Evolutionary conservation across 2,113 vertebrate species (phyloP).

Genomic region (Machaerirhynchus nigripectus): DNA sequence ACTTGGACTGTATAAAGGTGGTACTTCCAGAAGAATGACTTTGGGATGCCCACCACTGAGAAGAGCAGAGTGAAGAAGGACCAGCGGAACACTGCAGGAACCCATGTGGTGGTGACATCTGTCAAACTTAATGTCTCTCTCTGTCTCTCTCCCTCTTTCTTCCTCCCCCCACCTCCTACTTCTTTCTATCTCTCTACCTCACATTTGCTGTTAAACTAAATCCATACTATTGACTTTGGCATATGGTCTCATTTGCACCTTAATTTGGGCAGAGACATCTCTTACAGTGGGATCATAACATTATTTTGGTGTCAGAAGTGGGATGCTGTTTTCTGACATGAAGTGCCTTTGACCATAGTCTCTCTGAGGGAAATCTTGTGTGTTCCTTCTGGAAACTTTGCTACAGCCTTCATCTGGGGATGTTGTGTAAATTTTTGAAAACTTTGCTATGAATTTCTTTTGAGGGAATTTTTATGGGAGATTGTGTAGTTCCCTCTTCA

Average conservation of each 20-base stretch:
- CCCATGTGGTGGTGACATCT: not conserved
- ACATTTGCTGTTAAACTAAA: not conserved
- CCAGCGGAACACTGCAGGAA: rapidly evolving
- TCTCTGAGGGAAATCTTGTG: not conserved
- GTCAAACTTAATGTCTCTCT: not conserved
- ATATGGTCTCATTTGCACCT: not conserved
- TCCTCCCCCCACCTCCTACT: not conserved
- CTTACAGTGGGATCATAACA: not conserved
- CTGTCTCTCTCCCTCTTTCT: not conserved
- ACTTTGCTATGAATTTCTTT: not conserved
- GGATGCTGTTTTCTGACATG: not conserved
- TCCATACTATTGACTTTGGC: not conserved
- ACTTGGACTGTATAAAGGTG: not conserved
- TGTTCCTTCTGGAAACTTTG: not conserved
- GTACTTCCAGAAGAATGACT: not conserved
- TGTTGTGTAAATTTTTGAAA: not conserved
- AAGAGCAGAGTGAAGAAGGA: not conserved
- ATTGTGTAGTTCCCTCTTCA: not conserved
- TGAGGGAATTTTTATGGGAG: not conserved
- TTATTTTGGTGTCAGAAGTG: not conserved
- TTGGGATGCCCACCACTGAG: not conserved
- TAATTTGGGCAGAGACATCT: not conserved
- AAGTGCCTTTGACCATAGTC: not conserved
- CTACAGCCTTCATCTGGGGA: not conserved
- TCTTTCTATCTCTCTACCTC: not conserved